A percentile compares a stretch with the other conserved stretches of the same genome.
These are phyloP conservation scores for Epizoanthus ramosus DNA, from an alignment of 92 coral and sea anemone species.

Conservation along the genomic window DNA sequence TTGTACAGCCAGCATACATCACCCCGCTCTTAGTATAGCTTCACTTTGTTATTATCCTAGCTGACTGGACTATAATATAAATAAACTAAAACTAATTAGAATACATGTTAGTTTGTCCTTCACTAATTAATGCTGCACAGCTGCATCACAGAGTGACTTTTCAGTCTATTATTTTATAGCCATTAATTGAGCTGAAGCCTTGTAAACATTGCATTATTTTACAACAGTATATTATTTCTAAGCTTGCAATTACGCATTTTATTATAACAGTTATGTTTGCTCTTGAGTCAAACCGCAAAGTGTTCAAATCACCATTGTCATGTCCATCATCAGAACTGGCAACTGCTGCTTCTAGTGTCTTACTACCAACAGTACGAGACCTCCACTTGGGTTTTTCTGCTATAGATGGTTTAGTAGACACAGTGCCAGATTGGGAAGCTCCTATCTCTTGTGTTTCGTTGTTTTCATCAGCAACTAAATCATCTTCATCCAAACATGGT, in stretches of 20 bases:
- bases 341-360: background rate
- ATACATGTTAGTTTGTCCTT: no score
- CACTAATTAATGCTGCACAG: background rate
- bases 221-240: background rate
- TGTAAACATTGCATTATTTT: conserved; percentile 1
- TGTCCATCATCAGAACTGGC: conserved; percentile 2
- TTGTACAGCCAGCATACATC: no score
- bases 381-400: conserved; percentile 27
- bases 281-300: conserved; percentile 21
- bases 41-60: no score
- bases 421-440: background rate
- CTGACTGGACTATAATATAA: no score
- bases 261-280: background rate
- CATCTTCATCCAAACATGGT: conserved; percentile 5
- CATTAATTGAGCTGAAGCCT: background rate
- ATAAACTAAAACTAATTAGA: no score
- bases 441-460: background rate
- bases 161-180: background rate
- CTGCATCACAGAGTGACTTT: background rate
- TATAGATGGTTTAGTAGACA: background rate
- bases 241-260: background rate
- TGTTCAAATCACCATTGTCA: conserved; percentile 42
- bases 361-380: conserved; percentile 30
- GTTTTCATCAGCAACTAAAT: background rate
- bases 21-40: no score